These are phyloP conservation scores for Beroe forskalii DNA, from an alignment of 37 sponge, comb jelly and placozoan species.

Conservation along the genomic window DNA sequence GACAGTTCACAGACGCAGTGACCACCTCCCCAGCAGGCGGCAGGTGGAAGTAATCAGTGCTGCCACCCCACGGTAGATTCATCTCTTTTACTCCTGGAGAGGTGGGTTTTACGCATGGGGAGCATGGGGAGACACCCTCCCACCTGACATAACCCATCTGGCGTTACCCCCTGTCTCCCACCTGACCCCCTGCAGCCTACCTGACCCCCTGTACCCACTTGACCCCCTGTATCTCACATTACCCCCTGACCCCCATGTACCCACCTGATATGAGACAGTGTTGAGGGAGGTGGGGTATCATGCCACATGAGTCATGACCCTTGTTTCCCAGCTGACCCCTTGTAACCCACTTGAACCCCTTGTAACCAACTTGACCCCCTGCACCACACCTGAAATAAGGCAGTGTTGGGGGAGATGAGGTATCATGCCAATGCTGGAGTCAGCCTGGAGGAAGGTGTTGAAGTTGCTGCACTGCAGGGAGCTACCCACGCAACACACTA, in stretches of 20 bases:
- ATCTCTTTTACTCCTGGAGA: slow-evolving; percentile 59
- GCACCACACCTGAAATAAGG: slow-evolving; percentile 54
- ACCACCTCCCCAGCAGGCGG: not conserved
- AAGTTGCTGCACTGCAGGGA: slow-evolving; percentile 78
- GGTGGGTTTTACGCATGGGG: not conserved
- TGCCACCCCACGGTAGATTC: slow-evolving; percentile 17
- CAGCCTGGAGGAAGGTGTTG: slow-evolving; percentile 76
- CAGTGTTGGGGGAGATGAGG: slow-evolving; percentile 66
- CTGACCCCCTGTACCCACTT: too few relatives aligned
- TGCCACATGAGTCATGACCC: too few relatives aligned
- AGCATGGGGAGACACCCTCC: not conserved
- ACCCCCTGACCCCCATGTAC: too few relatives aligned
- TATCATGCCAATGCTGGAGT: slow-evolving; percentile 75
- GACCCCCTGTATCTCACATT: too few relatives aligned
- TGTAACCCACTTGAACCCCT: too few relatives aligned
- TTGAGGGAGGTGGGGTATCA: slow-evolving; percentile 69
- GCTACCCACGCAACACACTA: slow-evolving; percentile 84
- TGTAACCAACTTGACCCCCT: too few relatives aligned
- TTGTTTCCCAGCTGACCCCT: too few relatives aligned
- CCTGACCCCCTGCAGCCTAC: too few relatives aligned
- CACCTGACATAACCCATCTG: not conserved
- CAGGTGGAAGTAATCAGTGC: not conserved
- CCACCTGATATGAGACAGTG: slow-evolving; percentile 55
- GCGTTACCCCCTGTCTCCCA: not conserved
- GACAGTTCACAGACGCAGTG: not conserved